Evolutionary conservation across 2,797 vertebrate genomes (phyloP).

Genomic region (Strix occidentalis): DNA sequence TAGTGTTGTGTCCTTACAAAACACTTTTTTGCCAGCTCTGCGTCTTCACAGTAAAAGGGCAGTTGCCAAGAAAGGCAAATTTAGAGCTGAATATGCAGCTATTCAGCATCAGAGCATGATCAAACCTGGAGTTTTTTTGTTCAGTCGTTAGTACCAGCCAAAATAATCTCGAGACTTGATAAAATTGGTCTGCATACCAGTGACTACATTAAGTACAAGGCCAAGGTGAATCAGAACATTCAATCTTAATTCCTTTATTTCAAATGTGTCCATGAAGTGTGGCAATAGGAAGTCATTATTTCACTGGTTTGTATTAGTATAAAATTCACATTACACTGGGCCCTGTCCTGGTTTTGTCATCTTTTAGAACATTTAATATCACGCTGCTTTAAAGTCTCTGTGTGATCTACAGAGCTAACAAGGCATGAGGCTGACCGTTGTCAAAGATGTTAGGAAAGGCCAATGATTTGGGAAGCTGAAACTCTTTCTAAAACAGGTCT

Average conservation of each 20-base stretch:
- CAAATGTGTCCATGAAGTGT: neutral
- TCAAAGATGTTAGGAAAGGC: neutral
- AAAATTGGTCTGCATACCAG: neutral
- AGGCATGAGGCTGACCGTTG: neutral
- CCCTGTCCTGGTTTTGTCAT: neutral
- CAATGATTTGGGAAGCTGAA: neutral
- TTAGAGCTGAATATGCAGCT: neutral
- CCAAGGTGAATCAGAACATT: neutral
- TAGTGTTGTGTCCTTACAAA: neutral
- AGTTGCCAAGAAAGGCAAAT: neutral
- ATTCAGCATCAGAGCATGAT: neutral
- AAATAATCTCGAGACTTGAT: neutral
- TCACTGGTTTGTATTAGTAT: neutral
- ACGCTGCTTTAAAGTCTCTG: neutral
- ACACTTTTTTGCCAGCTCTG: neutral
- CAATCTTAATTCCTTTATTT: neutral
- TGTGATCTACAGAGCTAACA: neutral
- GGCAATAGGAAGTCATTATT: neutral
- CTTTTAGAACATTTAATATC: neutral
- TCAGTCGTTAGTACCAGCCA: neutral
- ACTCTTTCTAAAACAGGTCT: neutral
- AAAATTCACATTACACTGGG: neutral
- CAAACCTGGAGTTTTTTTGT: neutral
- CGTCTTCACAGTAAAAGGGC: neutral
- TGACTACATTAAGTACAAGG: neutral